These are phyloP conservation scores for Halichoeres trimaculatus DNA, from an alignment of 2,113 vertebrate species.

Conservation along the genomic window DNA sequence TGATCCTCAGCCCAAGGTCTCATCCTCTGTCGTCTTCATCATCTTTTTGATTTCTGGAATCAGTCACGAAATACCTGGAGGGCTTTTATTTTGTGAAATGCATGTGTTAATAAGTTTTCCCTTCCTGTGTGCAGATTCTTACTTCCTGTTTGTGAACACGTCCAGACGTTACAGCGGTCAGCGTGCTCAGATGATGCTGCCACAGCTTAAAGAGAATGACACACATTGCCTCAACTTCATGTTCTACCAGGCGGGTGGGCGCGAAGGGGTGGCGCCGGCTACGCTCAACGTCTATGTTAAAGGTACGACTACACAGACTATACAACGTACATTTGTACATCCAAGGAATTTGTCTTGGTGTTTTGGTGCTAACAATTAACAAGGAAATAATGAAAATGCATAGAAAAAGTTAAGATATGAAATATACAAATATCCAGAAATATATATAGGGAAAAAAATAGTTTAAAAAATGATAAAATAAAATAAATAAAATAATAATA, in stretches of 20 bases:
- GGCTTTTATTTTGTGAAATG: background rate
- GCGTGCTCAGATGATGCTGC: constrained; percentile 89
- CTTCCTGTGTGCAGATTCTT: constrained; percentile 80
- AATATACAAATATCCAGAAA: too few relatives aligned
- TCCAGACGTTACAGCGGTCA: constrained; percentile 87
- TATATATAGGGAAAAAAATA: too few relatives aligned
- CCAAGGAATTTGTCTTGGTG: too few relatives aligned
- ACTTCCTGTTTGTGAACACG: constrained; percentile 94
- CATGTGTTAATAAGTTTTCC: background rate
- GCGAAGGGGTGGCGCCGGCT: constrained; percentile 86
- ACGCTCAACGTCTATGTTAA: constrained; percentile 91
- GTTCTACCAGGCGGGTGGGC: constrained; percentile 90
- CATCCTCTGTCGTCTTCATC: background rate
- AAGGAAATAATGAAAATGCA: too few relatives aligned
- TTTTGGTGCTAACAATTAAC: too few relatives aligned
- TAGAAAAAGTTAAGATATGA: too few relatives aligned
- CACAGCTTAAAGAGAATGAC: constrained; percentile 95
- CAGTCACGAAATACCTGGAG: background rate
- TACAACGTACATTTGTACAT: too few relatives aligned
- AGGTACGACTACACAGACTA: constrained; percentile 40
- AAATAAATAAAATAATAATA: too few relatives aligned
- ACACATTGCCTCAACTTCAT: constrained; percentile 95
- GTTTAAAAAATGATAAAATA: too few relatives aligned
- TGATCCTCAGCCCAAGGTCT: background rate
- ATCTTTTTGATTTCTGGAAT: background rate